Conservation (phyloP, 2,113 vertebrate species). For the Myotis brandtii region DNA sequence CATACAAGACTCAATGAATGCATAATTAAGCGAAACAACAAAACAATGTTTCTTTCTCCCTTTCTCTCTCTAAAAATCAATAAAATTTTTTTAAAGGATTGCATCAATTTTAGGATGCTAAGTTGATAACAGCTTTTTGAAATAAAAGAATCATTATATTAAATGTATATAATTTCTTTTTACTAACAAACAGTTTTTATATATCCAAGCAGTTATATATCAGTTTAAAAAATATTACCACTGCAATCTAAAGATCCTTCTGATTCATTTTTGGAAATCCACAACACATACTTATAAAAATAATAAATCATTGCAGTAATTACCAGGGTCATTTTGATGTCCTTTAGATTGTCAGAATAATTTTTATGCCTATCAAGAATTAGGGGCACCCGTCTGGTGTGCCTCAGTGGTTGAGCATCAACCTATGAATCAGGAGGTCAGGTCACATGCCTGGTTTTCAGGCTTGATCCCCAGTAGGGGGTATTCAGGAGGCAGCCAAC, state of each 20-base stretch:
- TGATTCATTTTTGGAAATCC: neutral
- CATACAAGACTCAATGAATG: no score
- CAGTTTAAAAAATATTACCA: neutral
- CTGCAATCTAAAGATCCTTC: neutral
- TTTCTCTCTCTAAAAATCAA: no score
- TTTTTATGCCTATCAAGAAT: conserved; percentile 18
- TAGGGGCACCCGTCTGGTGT: neutral
- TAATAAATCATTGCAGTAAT: neutral
- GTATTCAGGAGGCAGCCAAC: no score
- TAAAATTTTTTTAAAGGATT: neutral
- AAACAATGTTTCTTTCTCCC: no score
- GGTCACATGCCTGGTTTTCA: no score
- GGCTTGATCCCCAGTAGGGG: no score
- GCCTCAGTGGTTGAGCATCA: no score
- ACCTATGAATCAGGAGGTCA: no score
- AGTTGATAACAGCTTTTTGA: neutral
- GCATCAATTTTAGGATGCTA: neutral
- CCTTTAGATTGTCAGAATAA: conserved; percentile 26
- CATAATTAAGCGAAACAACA: no score
- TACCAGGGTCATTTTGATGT: neutral
- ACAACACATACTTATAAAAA: neutral
- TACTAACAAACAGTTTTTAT: neutral
- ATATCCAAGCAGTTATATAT: neutral
- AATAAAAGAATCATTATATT: conserved; percentile 17
- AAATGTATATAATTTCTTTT: neutral